Evolutionary conservation across 2,797 vertebrate species (phyloP).

Genomic region (Centroberyx gerrardi): DNA sequence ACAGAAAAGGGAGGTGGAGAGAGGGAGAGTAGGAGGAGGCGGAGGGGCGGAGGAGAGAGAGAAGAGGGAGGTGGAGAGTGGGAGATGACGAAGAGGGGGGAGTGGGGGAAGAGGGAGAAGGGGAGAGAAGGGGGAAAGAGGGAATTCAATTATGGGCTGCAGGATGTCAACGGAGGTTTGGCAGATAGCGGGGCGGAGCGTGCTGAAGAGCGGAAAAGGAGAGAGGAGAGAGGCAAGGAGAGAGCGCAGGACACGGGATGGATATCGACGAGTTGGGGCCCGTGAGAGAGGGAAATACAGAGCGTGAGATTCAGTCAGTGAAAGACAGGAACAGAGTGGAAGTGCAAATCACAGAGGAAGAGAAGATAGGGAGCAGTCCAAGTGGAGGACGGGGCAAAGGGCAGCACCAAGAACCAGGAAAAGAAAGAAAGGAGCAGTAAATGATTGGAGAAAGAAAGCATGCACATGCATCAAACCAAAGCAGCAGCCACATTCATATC

Average conservation of each 20-base stretch:
- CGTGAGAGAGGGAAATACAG: slow-evolving; percentile 50
- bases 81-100: slow-evolving; percentile 53
- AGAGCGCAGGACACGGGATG: slow-evolving; percentile 27
- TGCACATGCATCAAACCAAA: slow-evolving; percentile 8
- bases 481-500: background rate
- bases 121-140: slow-evolving; percentile 37
- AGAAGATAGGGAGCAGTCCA: slow-evolving; percentile 10
- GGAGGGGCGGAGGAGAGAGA: slow-evolving; percentile 47
- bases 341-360: slow-evolving; percentile 5
- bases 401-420: background rate
- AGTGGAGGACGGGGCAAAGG: background rate
- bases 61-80: slow-evolving; percentile 49
- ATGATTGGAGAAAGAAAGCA: background rate
- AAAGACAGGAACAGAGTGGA: slow-evolving; percentile 17
- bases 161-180: slow-evolving; percentile 57
- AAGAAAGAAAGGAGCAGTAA: background rate
- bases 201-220: slow-evolving; percentile 30
- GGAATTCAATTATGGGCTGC: slow-evolving; percentile 76
- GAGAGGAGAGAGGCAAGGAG: slow-evolving; percentile 12
- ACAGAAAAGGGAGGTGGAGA: background rate
- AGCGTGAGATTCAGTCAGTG: slow-evolving; percentile 45
- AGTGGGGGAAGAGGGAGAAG: slow-evolving; percentile 48
- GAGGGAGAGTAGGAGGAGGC: slow-evolving; percentile 14
- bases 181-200: slow-evolving; percentile 39
- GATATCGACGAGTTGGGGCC: slow-evolving; percentile 24